phyloP scores from a whole-genome alignment of 2,113 vertebrate species.

The Colinus virginianus region DNA sequence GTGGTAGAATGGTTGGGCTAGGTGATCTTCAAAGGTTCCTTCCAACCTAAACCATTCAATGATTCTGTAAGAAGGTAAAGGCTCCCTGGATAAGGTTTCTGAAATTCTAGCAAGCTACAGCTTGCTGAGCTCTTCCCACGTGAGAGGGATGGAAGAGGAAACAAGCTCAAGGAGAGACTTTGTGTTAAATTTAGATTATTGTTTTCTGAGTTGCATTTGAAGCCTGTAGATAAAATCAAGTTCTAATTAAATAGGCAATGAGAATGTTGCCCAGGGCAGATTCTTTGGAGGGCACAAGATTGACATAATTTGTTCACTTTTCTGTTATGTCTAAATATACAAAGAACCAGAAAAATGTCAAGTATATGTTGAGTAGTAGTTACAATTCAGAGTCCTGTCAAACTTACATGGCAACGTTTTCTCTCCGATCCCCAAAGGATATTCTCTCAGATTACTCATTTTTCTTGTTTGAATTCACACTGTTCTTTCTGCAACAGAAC shows the following conservation, averaged over 20 bases:
- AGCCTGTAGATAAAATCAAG: not conserved
- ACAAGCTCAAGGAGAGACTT: not conserved
- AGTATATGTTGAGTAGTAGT: not conserved
- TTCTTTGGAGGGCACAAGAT: not conserved
- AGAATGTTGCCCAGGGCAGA: slow-evolving; percentile 1
- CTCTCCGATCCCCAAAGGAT: not conserved
- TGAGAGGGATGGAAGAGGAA: not conserved
- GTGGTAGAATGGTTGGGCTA: not conserved
- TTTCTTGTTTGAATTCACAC: not conserved
- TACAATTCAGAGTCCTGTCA: slow-evolving; percentile 27
- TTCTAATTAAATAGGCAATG: not conserved
- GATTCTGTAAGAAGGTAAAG: not conserved
- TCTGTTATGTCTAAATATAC: not conserved
- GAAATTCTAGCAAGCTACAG: not conserved
- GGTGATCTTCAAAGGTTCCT: not conserved
- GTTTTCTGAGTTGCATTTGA: not conserved
- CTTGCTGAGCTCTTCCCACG: not conserved
- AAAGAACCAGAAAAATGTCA: not conserved
- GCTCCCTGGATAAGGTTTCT: not conserved
- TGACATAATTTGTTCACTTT: not conserved
- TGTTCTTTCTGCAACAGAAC: not conserved
- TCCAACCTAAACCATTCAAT: not conserved
- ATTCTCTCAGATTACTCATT: not conserved
- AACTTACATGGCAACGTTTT: not conserved
- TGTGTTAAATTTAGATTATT: not conserved